A percentile compares a stretch with the other conserved stretches of the same genome.
Conservation (phyloP, 2,888 invertebrate genomes). For the Cephus runcator region DNA sequence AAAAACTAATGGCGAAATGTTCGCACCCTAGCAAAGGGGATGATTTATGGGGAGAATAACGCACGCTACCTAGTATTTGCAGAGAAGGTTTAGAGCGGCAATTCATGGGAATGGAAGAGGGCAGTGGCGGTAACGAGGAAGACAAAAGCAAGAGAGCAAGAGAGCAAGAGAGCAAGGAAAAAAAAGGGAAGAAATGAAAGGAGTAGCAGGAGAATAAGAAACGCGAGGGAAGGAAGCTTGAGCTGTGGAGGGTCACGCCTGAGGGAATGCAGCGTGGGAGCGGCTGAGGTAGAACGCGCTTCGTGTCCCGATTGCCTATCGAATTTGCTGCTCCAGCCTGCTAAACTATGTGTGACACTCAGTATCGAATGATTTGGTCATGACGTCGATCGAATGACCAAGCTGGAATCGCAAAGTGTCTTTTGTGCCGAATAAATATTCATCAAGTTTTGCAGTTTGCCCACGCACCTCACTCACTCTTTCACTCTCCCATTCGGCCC, state of each 20-base stretch:
- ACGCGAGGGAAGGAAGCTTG: conserved; percentile 16
- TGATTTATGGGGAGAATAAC: neutral
- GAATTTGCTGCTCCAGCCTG: conserved; percentile 13
- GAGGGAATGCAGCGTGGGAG: conserved; percentile 63
- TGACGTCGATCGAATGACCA: neutral
- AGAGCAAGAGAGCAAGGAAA: conserved; percentile 5
- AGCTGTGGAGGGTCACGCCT: conserved; percentile 52
- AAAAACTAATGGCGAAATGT: conserved; percentile 6
- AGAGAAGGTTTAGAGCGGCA: neutral
- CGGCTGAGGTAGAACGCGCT: conserved; percentile 42
- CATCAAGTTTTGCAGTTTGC: conserved; percentile 32
- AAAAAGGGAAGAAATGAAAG: conserved; percentile 14
- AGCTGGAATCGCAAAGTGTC: neutral
- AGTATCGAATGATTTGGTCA: neutral
- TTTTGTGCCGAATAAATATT: conserved; percentile 34
- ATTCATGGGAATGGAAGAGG: neutral
- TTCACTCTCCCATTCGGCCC: too few species aligned
- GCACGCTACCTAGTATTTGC: too few species aligned
- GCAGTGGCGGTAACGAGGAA: neutral
- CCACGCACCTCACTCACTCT: neutral
- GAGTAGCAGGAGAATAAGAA: conserved; percentile 20
- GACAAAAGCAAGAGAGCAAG: conserved; percentile 2
- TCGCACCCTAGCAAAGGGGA: neutral
- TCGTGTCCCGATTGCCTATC: conserved; percentile 47
- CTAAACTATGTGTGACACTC: neutral